These are phyloP conservation scores for Nasua narica DNA, from an alignment of 2,797 vertebrate genomes.

Conservation along the genomic window DNA sequence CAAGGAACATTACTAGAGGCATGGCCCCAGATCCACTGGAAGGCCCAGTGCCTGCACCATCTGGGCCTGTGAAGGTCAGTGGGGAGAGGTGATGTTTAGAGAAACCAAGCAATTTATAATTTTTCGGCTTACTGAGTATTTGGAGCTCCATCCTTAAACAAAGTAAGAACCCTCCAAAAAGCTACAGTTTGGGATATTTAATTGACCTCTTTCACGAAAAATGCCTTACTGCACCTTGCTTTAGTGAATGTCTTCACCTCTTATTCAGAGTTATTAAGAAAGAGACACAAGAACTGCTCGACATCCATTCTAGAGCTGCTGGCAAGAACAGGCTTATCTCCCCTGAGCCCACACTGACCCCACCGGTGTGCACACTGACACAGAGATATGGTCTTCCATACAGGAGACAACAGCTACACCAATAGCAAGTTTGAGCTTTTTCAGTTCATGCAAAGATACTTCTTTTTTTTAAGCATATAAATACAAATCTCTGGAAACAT, in stretches of 20 bases:
- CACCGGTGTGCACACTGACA: fast-evolving
- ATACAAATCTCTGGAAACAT: neutral
- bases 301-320: neutral
- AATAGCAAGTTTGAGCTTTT: neutral
- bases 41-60: neutral
- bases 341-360: neutral
- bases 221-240: neutral
- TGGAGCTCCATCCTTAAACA: neutral
- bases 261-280: neutral
- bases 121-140: neutral
- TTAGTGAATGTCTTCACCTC: neutral
- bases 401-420: neutral
- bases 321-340: neutral
- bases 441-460: neutral
- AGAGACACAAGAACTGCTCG: neutral
- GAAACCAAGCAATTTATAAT: neutral
- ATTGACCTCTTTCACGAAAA: neutral
- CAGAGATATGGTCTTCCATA: neutral
- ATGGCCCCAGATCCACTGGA: neutral
- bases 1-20: neutral
- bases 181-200: neutral
- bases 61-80: neutral
- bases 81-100: neutral
- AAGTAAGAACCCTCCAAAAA: neutral
- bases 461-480: neutral